These are phyloP conservation scores for Eufriesea mexicana DNA, from an alignment of 1,140 invertebrate species.

Conservation along the genomic window DNA sequence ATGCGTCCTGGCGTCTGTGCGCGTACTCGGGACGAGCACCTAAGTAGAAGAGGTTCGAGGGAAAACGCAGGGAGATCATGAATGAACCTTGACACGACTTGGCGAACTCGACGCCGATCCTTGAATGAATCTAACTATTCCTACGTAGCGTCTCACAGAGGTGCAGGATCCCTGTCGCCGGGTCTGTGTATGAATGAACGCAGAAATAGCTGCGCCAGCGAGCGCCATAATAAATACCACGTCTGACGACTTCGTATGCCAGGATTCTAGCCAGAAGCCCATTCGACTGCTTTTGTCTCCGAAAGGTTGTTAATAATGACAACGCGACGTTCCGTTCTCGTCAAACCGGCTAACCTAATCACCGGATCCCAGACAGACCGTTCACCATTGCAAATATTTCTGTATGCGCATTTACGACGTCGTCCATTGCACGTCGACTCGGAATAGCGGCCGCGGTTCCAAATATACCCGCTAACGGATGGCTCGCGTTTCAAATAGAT, in stretches of 20 bases:
- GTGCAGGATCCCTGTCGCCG: constrained; percentile 47
- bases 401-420: constrained; percentile 52
- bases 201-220: constrained; percentile 74
- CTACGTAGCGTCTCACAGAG: constrained; percentile 44
- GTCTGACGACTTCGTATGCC: constrained; percentile 54
- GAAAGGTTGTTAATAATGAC: constrained; percentile 68
- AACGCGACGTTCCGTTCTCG: constrained; percentile 51
- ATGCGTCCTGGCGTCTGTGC: too few species aligned
- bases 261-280: constrained; percentile 15
- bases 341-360: constrained; percentile 68
- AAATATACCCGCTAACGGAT: constrained; percentile 58
- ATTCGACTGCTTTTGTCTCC: constrained; percentile 22
- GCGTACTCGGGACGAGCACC: too few species aligned
- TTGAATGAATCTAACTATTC: constrained; percentile 73
- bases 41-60: neutral
- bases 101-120: constrained; percentile 49
- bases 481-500: constrained; percentile 52
- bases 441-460: constrained; percentile 44
- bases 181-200: constrained; percentile 72
- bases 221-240: constrained; percentile 73
- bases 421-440: constrained; percentile 29
- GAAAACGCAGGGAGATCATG: constrained; percentile 51
- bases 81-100: constrained; percentile 70
- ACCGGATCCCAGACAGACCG: constrained; percentile 47
- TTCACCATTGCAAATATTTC: constrained; percentile 44